phyloP scores from a whole-genome alignment of 2,888 invertebrate species.

The Lochmaea capreae region DNA sequence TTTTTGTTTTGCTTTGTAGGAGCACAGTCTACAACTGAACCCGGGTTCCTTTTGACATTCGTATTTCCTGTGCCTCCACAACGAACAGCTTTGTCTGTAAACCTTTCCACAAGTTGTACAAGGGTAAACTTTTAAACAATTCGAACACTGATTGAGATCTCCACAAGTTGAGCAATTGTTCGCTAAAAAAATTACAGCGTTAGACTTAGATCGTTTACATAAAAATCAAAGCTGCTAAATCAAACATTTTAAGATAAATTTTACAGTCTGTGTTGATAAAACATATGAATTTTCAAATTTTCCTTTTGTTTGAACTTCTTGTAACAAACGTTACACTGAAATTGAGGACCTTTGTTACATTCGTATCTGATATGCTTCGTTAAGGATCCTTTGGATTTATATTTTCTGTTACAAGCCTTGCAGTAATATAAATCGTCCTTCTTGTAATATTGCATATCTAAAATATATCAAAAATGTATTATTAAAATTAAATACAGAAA shows the following conservation, averaged over 20 bases:
- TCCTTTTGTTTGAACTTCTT: conserved; percentile 86
- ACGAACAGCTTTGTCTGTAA: conserved; percentile 50
- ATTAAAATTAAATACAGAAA: background rate
- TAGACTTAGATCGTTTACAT: background rate
- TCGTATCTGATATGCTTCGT: conserved; percentile 47
- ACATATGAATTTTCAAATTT: conserved; percentile 82
- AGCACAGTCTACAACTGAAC: conserved; percentile 49
- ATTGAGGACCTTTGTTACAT: conserved; percentile 74
- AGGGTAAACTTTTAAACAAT: conserved; percentile 18
- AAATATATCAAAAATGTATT: background rate
- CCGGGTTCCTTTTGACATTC: conserved; percentile 56
- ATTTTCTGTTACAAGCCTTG: conserved; percentile 44
- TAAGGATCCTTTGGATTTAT: conserved; percentile 48
- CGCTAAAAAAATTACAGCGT: background rate
- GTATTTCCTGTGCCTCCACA: conserved; percentile 54
- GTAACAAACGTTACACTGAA: conserved; percentile 70
- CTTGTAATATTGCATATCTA: background rate
- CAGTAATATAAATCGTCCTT: conserved; percentile 11
- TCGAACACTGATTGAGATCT: background rate
- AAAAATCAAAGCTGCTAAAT: background rate
- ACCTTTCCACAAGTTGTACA: conserved; percentile 46
- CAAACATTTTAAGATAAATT: too few species aligned
- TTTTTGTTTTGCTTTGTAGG: conserved; percentile 54
- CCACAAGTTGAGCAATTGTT: background rate
- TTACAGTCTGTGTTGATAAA: conserved; percentile 13